Conservation (phyloP, 2,888 invertebrate species). For the Trachelus iudaicus region DNA sequence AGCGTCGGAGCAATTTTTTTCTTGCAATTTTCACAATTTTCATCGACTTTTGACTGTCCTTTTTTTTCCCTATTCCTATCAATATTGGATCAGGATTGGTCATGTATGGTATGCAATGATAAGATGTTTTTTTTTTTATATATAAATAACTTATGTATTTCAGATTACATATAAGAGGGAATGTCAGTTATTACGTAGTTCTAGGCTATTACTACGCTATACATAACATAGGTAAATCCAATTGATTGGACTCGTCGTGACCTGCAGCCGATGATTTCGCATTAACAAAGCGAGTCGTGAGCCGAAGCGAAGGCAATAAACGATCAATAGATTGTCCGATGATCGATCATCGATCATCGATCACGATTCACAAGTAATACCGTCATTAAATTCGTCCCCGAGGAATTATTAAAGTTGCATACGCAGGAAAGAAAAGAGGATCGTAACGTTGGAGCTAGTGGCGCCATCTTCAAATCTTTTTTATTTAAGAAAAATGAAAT, state of each 20-base stretch:
- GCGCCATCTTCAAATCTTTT: background rate
- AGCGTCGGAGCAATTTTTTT: background rate
- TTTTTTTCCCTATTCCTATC: background rate
- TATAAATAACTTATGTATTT: conserved; percentile 36
- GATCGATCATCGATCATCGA: background rate
- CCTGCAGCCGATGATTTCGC: background rate
- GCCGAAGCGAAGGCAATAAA: background rate
- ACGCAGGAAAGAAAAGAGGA: conserved; percentile 1
- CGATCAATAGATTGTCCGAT: background rate
- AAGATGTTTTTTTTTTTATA: conserved; percentile 8
- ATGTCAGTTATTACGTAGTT: conserved; percentile 2
- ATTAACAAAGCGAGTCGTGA: background rate
- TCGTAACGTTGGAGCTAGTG: conserved; percentile 7
- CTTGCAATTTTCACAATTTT: background rate
- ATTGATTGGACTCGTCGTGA: background rate
- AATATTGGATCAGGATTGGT: background rate
- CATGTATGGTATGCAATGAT: conserved; percentile 7
- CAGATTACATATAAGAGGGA: conserved; percentile 20
- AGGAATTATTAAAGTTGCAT: background rate
- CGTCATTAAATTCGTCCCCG: background rate
- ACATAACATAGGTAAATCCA: background rate
- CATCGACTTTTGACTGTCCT: background rate
- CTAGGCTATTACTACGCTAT: background rate
- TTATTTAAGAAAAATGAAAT: conserved; percentile 6
- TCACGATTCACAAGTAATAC: background rate